Evolutionary conservation across 2,113 vertebrate species (phyloP), one percentile per base, ranked within the genome.

Genomic region (Lipophrys pholis): DNA sequence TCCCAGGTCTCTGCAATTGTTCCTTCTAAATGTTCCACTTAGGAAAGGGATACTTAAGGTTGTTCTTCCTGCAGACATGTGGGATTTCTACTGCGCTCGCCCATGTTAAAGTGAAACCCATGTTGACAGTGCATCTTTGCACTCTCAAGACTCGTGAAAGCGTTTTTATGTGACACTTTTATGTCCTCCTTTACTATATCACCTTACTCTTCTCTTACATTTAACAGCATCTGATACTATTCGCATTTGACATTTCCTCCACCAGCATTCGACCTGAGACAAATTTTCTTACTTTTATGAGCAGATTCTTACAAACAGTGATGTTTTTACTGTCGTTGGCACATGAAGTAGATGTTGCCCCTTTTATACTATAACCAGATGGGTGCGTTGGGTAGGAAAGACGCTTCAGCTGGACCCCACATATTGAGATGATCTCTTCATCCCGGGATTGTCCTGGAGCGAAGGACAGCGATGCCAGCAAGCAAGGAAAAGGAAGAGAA

Each of bases 121-220:
- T 70, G 62, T 30, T 16, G n/a, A 54, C 38, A 52, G 10, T 57
- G 12, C 4, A 1, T 12, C 6, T 15, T 36, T 38, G 10, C 45
- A 46, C 54, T 39, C 43, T 35, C 14, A 5, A 4, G 7, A 40
- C n/a, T 42, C 59, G 50, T 69, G 62, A 46, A 63, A 60, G 11
- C 21, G 21, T 74, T 82, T 85, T 83, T 66, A 73, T 62, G 11
- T 77, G 69, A 85, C 73, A 69, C 21, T 36, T 74, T 72, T 65
- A 43, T 39, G 40, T 30, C 21, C 21, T 30, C 21, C 21, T 30
- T 30, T 30, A 30, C 21, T 30, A 30, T 30, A 2, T 30, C 21
- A 30, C 49, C 35, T 60, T 35, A 58, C 6, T 73, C 17, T 65
- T 70, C 8, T 42, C 1, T 41, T 58, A 42, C 11, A 11, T 79